Evolutionary conservation across 2,888 invertebrate species (phyloP).

Genomic region (Lepidochitona cinerea): DNA sequence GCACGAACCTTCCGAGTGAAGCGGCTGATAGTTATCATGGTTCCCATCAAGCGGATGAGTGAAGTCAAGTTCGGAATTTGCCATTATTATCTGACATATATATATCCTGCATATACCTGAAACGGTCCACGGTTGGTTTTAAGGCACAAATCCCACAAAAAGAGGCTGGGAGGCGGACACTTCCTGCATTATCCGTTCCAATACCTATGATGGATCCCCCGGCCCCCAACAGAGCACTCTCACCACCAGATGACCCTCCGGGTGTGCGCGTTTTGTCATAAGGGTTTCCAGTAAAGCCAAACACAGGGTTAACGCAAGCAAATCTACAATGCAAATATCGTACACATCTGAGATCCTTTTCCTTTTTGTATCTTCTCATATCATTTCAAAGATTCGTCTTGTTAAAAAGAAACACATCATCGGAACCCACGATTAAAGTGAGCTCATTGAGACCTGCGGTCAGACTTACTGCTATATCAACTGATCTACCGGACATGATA

Average conservation of each 20-base stretch:
- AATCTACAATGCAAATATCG: slow-evolving; percentile 36
- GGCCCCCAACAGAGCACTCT: slow-evolving; percentile 64
- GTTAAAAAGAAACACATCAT: too few species aligned
- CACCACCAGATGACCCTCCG: slow-evolving; percentile 70
- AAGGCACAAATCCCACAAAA: slow-evolving; percentile 70
- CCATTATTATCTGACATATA: not conserved
- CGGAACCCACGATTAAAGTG: too few species aligned
- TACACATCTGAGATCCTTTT: too few species aligned
- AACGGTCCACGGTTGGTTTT: slow-evolving; percentile 66
- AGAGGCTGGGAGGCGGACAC: slow-evolving; percentile 69
- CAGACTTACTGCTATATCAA: too few species aligned
- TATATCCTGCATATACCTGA: slow-evolving; percentile 33
- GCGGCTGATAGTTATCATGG: too few species aligned
- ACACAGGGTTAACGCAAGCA: slow-evolving; percentile 69
- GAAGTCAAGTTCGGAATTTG: too few species aligned
- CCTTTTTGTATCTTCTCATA: too few species aligned
- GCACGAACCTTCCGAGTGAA: too few species aligned
- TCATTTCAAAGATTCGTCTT: too few species aligned
- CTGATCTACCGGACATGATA: too few species aligned
- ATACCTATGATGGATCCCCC: slow-evolving; percentile 70
- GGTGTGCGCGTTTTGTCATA: slow-evolving; percentile 54
- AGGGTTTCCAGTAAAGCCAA: slow-evolving; percentile 69
- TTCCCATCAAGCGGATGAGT: too few species aligned
- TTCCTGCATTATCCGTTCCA: slow-evolving; percentile 71
- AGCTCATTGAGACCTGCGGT: too few species aligned